A percentile compares a stretch with the other conserved stretches of the same genome.
Evolutionary conservation across 1,140 invertebrate species (phyloP).

Genomic region (Dreissena rostriformis): DNA sequence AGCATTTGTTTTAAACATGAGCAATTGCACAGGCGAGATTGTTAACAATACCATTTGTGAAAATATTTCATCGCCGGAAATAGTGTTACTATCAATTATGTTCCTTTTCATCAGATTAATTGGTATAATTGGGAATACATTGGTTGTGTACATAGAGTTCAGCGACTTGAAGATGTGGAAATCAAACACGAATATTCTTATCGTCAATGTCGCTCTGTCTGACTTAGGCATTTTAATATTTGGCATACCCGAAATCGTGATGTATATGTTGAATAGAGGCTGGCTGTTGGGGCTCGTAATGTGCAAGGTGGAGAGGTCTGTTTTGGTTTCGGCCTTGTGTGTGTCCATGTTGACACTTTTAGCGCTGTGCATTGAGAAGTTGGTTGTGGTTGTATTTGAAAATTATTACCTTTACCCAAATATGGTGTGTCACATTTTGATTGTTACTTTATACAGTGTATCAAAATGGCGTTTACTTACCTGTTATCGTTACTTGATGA

Average conservation of each 20-base stretch:
- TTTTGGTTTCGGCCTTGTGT: slow-evolving; percentile 77
- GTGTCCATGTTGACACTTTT: slow-evolving; percentile 79
- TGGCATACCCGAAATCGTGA: slow-evolving; percentile 79
- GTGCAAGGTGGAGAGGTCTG: slow-evolving; percentile 76
- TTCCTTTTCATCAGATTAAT: slow-evolving; percentile 66
- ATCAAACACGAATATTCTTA: slow-evolving; percentile 80
- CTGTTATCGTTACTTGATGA: too few relatives aligned
- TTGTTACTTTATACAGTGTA: too few relatives aligned
- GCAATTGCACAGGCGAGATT: too few relatives aligned
- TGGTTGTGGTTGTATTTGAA: too few relatives aligned
- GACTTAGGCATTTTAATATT: slow-evolving; percentile 79
- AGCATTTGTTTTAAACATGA: too few relatives aligned
- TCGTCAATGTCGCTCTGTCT: slow-evolving; percentile 80
- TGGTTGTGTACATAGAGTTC: slow-evolving; percentile 79
- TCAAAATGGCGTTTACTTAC: too few relatives aligned
- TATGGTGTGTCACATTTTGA: too few relatives aligned
- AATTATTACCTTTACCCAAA: too few relatives aligned
- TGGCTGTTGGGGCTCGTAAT: slow-evolving; percentile 76
- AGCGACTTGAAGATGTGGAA: slow-evolving; percentile 76
- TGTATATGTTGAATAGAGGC: slow-evolving; percentile 78
- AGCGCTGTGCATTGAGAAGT: slow-evolving; percentile 81
- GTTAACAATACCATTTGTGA: too few relatives aligned
- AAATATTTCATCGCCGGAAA: slow-evolving; percentile 39
- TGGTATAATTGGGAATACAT: slow-evolving; percentile 74
- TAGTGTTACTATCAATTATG: slow-evolving; percentile 61